Evolutionary conservation across 2,888 invertebrate species (phyloP), one percentile per base, ranked within the genome.

Genomic region (Silvanus unidentatus): DNA sequence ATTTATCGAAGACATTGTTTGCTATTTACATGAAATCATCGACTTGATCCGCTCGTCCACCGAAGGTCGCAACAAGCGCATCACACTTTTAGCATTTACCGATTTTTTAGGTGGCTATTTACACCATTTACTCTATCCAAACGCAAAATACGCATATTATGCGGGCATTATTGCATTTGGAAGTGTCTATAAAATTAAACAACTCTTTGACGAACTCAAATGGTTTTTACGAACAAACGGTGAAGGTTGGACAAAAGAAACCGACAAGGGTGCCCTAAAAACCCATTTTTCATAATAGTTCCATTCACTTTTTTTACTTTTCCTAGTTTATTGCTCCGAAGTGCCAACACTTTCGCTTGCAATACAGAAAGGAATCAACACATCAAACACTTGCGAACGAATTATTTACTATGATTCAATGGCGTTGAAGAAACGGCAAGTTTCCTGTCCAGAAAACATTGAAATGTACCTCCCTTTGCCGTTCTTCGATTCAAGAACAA

Each of bases 141-240:
- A 78, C 1, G 75, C 79, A 0, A 80, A 78, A 57, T 73, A 75
- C 38, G 75, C 79, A 0, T 84, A 75, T 65, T 84, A 84, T 52
- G 77, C 78, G 3, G 84, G 84, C 0, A 73, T 74, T 9, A 69
- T 82, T 1, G 73, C 77, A 32, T 77, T 76, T 59, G 64, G 71
- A 1, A 77, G 76, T 38, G 75, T 78, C 14, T 59, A 73, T n/a
- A 77, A 75, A 56, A 60, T 82, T 1, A 75, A 75, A 48, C 68
- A 76, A 35, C 71, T 81, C 5, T 78, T 77, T 54, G 73, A 78
- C 1, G 77, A 80, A 50, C 59, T 83, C 6, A 81, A 79, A 59
- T 67, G 63, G 42, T 78, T 75, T 53, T 61, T 84, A 49, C 66
- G 73, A 11, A 82, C 80, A 0, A 75, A 80, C 50, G 84, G 83